Evolutionary conservation across 2,113 vertebrate genomes (phyloP).

Genomic region (Catagonus wagneri): DNA sequence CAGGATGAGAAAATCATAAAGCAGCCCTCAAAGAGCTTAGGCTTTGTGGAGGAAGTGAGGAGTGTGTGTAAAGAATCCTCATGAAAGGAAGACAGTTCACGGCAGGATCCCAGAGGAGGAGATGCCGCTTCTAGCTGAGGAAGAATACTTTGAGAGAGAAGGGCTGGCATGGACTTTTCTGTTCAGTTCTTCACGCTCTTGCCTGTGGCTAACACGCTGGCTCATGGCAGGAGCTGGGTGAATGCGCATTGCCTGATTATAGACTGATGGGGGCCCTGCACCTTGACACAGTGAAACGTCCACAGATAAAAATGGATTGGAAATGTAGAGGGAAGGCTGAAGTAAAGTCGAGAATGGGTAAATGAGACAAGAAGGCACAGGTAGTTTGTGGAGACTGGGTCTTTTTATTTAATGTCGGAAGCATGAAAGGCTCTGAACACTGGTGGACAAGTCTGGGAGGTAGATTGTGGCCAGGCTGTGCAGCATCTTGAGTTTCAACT

Average conservation of each 20-base stretch:
- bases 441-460: too few relatives aligned
- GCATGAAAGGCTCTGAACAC: neutral
- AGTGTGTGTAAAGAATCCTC: neutral
- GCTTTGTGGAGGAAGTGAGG: neutral
- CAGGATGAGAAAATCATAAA: neutral
- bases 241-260: neutral
- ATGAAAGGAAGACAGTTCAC: neutral
- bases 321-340: neutral
- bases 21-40: neutral
- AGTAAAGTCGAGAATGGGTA: neutral
- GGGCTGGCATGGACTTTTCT: neutral
- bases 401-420: neutral
- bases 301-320: neutral
- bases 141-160: neutral
- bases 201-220: neutral
- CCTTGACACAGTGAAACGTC: neutral
- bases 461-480: neutral
- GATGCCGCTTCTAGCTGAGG: neutral
- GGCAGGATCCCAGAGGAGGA: neutral
- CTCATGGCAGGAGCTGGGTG: neutral
- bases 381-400: neutral
- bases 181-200: rapidly evolving
- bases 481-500: neutral
- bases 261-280: neutral
- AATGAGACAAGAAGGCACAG: neutral